Percentiles rank a stretch among this genome's conserved stretches.
These are phyloP conservation scores for Eledone cirrhosa DNA, from an alignment of 2,888 invertebrate genomes.

Conservation along the genomic window DNA sequence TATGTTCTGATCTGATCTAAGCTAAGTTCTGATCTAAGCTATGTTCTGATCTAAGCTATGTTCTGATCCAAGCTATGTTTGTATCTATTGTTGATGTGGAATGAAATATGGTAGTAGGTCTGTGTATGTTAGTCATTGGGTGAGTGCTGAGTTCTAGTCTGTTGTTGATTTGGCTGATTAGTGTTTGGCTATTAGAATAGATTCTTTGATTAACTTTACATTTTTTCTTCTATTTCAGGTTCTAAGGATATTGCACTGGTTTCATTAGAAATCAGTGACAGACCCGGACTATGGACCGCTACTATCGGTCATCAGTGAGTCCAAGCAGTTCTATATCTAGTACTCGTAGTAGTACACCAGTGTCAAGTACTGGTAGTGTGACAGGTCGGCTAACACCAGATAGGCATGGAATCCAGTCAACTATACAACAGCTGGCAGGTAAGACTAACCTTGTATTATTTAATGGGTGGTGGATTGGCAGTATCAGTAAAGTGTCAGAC, in stretches of 20 bases:
- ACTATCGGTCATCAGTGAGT: background rate
- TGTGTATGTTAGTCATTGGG: too few relatives aligned
- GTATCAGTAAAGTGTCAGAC: too few relatives aligned
- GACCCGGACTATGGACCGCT: background rate
- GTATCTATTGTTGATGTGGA: too few relatives aligned
- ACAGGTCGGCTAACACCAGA: constrained; percentile 17
- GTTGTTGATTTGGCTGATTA: background rate
- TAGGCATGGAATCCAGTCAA: constrained; percentile 27
- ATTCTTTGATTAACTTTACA: too few relatives aligned
- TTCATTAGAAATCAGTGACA: too few relatives aligned
- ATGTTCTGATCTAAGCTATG: too few relatives aligned
- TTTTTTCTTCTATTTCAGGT: background rate
- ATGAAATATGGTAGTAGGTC: too few relatives aligned
- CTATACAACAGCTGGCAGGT: constrained; percentile 26
- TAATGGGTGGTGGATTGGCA: background rate
- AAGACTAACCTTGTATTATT: background rate
- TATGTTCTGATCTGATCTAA: too few relatives aligned
- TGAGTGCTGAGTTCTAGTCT: background rate
- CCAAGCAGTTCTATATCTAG: constrained; percentile 18
- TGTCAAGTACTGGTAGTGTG: background rate
- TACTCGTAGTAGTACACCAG: constrained; percentile 5
- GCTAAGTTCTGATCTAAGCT: too few relatives aligned
- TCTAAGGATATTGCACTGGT: background rate
- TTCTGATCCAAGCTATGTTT: too few relatives aligned
- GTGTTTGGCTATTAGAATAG: too few relatives aligned